phyloP scores from a whole-genome alignment of 2,113 vertebrate genomes.

The Mustelus asterias region DNA sequence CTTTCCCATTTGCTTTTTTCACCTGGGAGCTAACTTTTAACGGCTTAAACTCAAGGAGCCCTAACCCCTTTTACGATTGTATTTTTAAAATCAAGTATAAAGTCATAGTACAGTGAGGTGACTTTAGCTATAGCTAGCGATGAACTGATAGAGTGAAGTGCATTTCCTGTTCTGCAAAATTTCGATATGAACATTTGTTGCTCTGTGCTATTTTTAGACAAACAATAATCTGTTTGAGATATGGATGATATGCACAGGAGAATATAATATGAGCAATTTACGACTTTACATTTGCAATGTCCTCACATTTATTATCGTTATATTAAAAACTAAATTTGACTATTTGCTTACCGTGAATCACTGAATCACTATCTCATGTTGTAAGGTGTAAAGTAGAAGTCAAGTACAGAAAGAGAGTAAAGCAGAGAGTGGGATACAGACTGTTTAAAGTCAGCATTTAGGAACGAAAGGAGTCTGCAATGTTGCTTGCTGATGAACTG shows the following conservation, averaged over 20 bases:
- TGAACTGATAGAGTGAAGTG: not conserved
- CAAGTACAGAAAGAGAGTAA: not conserved
- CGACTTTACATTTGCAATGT: not conserved
- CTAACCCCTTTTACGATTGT: not conserved
- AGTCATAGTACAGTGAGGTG: not conserved
- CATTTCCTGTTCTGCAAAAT: not conserved
- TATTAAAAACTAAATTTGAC: not conserved
- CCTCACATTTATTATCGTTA: not conserved
- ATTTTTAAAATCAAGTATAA: not conserved
- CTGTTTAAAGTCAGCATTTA: not conserved
- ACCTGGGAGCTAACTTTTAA: not conserved
- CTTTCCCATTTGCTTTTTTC: not conserved
- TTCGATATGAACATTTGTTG: not conserved
- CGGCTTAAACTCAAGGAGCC: not conserved
- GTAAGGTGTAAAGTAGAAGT: not conserved
- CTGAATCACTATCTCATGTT: not conserved
- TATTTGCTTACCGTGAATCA: not conserved
- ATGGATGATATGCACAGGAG: not conserved
- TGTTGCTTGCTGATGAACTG: not conserved
- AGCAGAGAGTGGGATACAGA: not conserved
- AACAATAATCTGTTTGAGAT: not conserved
- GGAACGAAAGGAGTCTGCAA: not conserved
- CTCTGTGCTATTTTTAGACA: not conserved
- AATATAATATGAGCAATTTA: not conserved
- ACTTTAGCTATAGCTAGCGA: not conserved